These are phyloP conservation scores for Gallinago stenura DNA, from an alignment of 2,797 vertebrate genomes.

Conservation along the genomic window DNA sequence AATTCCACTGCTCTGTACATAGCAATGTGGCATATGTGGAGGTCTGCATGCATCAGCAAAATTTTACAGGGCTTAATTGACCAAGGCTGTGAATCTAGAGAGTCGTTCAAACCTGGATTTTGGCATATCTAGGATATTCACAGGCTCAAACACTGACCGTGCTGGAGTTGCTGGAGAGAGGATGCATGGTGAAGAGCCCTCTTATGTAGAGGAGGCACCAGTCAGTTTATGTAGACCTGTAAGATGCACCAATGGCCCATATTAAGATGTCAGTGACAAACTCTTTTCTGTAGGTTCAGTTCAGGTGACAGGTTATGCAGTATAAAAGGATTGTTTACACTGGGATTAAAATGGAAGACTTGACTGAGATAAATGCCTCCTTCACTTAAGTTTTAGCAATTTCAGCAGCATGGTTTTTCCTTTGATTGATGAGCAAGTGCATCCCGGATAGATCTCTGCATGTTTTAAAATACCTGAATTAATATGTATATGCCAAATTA, in stretches of 20 bases:
- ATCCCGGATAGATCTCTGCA: neutral
- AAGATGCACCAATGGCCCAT: neutral
- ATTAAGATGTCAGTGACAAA: neutral
- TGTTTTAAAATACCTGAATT: neutral
- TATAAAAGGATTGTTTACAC: neutral
- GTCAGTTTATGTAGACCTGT: neutral
- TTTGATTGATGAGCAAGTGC: neutral
- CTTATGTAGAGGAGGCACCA: neutral
- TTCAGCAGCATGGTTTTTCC: neutral
- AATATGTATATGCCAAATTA: neutral
- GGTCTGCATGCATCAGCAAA: neutral
- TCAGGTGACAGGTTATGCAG: neutral
- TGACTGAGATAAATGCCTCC: neutral
- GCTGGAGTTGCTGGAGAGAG: neutral
- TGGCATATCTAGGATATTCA: neutral
- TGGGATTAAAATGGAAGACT: neutral
- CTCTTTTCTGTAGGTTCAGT: neutral
- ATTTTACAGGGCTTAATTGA: neutral
- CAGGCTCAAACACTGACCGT: neutral
- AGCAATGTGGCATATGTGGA: neutral
- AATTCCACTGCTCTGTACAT: neutral
- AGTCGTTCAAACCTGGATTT: neutral
- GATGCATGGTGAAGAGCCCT: neutral
- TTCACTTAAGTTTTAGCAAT: neutral
- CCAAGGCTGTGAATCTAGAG: neutral